Percentiles rank a stretch among this genome's conserved stretches.
Evolutionary conservation across 1,140 invertebrate species (phyloP).

Genomic region (Pararge aegeria): DNA sequence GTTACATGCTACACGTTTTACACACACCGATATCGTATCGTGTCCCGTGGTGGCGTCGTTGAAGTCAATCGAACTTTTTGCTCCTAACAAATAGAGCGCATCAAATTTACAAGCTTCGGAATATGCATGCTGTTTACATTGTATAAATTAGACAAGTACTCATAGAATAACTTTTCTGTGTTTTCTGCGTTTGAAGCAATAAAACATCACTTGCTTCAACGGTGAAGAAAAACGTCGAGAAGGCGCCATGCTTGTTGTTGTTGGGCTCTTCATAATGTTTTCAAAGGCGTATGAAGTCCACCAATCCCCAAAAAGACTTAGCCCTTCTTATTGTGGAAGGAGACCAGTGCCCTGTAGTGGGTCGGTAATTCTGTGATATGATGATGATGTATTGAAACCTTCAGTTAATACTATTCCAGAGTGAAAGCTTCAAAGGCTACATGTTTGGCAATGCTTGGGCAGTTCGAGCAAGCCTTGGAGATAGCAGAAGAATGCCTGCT

Average conservation of each 20-base stretch:
- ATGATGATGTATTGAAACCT: too few relatives aligned
- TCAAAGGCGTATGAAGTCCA: too few relatives aligned
- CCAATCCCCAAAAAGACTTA: too few relatives aligned
- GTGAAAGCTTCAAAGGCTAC: not conserved
- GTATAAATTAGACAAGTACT: not conserved
- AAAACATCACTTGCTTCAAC: too few relatives aligned
- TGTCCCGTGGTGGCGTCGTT: not conserved
- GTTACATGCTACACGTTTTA: not conserved
- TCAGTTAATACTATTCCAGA: not conserved
- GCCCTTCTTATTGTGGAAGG: too few relatives aligned
- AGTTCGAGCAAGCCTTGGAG: not conserved
- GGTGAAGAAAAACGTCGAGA: too few relatives aligned
- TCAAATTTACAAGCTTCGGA: not conserved
- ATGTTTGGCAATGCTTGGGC: not conserved
- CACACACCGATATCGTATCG: not conserved
- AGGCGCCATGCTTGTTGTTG: too few relatives aligned
- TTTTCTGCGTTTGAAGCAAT: not conserved
- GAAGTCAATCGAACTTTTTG: not conserved
- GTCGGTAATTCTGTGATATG: too few relatives aligned
- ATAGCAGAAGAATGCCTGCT: not conserved
- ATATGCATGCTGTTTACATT: slow-evolving; percentile 1
- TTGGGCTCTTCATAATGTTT: too few relatives aligned
- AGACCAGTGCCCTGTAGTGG: too few relatives aligned
- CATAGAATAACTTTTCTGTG: not conserved
- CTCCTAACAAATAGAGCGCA: not conserved